Evolutionary conservation across 2,888 invertebrate species (phyloP).

Genomic region (Tortricodes alternella): DNA sequence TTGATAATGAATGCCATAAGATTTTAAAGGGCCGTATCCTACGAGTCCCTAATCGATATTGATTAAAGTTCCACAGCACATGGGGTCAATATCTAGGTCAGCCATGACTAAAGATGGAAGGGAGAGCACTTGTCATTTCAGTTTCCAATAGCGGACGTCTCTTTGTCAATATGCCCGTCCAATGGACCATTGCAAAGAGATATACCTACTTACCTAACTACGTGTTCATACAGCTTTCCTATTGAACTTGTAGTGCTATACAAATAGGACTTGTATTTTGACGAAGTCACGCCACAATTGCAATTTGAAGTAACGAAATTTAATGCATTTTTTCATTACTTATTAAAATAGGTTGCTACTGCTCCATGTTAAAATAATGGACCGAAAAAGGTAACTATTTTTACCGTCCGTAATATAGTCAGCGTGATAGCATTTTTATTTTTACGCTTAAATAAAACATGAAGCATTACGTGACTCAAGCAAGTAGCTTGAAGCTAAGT

Average conservation of each 20-base stretch:
- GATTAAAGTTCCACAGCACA: slow-evolving; percentile 23
- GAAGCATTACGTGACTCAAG: background rate
- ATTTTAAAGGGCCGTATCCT: background rate
- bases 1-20: background rate
- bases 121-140: slow-evolving; percentile 14
- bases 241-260: too few relatives aligned
- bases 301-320: too few relatives aligned
- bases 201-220: background rate
- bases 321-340: too few relatives aligned
- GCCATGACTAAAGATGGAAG: slow-evolving; percentile 12
- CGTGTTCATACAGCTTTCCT: too few relatives aligned
- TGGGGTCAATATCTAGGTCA: slow-evolving; percentile 32
- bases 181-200: background rate
- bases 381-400: too few relatives aligned
- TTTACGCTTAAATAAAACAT: background rate
- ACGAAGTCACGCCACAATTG: too few relatives aligned
- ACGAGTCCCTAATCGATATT: slow-evolving; percentile 24
- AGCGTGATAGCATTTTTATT: too few relatives aligned
- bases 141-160: slow-evolving; percentile 10
- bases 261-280: too few relatives aligned
- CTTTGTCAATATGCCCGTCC: background rate
- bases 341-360: too few relatives aligned
- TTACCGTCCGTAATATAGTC: too few relatives aligned
- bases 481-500: background rate
- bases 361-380: too few relatives aligned